A percentile compares a stretch with the other conserved stretches of the same genome.
Evolutionary conservation across 2,888 invertebrate genomes (phyloP).

Genomic region (Antheraea yamamai): DNA sequence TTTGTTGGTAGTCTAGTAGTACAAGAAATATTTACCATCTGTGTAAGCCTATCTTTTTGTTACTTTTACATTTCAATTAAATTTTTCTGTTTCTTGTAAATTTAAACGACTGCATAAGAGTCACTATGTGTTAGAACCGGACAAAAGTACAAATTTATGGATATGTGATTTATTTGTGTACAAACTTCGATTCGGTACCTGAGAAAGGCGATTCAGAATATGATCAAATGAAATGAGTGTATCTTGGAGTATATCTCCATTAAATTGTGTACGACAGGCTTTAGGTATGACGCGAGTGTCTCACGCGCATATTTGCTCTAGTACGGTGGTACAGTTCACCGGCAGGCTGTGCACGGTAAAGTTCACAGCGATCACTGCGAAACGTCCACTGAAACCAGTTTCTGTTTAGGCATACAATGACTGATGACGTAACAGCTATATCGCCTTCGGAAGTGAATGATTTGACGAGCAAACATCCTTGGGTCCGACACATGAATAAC

Average conservation of each 20-base stretch:
- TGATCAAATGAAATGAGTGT: neutral
- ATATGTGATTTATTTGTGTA: neutral
- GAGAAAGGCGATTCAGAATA: neutral
- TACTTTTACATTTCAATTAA: neutral
- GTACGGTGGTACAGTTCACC: conserved; percentile 58
- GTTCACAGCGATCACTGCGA: conserved; percentile 61
- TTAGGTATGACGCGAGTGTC: conserved; percentile 48
- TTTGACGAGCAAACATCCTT: conserved; percentile 53
- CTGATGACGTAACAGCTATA: conserved; percentile 40
- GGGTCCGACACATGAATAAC: conserved; percentile 26
- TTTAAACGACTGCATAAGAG: neutral
- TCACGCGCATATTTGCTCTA: conserved; percentile 65
- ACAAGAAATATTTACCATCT: neutral
- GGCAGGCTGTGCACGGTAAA: conserved; percentile 52
- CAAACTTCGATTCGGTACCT: neutral
- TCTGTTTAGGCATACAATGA: conserved; percentile 37
- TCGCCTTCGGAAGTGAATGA: conserved; percentile 52
- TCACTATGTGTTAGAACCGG: neutral
- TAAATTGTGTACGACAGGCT: conserved; percentile 24
- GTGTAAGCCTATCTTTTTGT: neutral
- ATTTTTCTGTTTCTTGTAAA: neutral
- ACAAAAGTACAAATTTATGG: no score
- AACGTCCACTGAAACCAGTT: conserved; percentile 51
- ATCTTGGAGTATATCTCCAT: neutral
- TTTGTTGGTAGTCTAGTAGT: neutral